Evolutionary conservation across 2,113 vertebrate species (phyloP), one percentile per base, ranked within the genome.

Genomic region (Cebidichthys violaceus): DNA sequence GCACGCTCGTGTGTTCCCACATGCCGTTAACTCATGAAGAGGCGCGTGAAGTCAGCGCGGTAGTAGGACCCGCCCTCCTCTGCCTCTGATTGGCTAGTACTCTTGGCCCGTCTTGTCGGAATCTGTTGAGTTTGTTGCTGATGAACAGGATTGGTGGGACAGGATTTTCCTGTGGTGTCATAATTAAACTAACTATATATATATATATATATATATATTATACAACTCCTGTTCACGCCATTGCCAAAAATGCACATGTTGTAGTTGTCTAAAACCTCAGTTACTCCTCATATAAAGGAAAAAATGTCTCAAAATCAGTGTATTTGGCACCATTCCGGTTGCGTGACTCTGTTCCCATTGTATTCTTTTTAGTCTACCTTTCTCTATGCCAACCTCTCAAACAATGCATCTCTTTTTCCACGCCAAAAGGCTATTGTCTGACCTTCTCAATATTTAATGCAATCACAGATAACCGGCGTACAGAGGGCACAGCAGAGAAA

Each of bases 381-480:
- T 50, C 9, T 24, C 1, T 31, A 1, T 11, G 11, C 74, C 33
- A 20, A 6, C 14, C 33, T 62, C 15, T 70, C 24, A 10, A 14
- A 61, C 50, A 15, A 0, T n/a, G 9, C 55, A 11, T 62, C 4
- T 70, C 8, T 10, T 1, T n/a, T 13, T 61, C 22, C 22, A 59
- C 59, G 33, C 47, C 62, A 27, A 47, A 65, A 52, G 9, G 45
- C 11, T 31, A 1, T 8, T n/a, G 54, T 57, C 24, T 73, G 39
- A n/a, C 39, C 7, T 79, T 45, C 82, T 87, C 0, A 35, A 70
- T 55, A 22, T 66, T 83, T 83, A 62, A 86, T 77, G 50, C 35
- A 3, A 54, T 86, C 76, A 31, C 13, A 73, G n/a, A 81, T 43
- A 62, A 73, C 70, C 7, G 22, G 37, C 57, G 2, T 11, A 41